Evolutionary conservation across 37 sponge, comb jelly and placozoan genomes (phyloP).

Genomic region (Ephydatia muelleri): DNA sequence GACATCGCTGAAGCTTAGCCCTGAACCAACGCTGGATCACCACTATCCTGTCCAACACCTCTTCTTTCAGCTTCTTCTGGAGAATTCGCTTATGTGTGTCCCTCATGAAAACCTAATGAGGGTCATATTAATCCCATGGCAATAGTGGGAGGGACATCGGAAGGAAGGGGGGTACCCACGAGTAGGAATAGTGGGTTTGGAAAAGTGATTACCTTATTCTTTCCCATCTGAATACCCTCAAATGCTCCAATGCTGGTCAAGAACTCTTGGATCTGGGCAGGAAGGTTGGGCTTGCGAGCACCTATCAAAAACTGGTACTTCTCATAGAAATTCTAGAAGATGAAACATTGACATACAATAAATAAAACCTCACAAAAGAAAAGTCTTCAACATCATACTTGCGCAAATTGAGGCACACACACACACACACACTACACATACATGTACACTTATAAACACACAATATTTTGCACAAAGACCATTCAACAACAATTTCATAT

Average conservation of each 20-base stretch:
- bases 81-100: slow-evolving; percentile 69
- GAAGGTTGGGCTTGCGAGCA: slow-evolving; percentile 22
- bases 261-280: slow-evolving; percentile 47
- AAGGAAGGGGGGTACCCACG: too few species aligned
- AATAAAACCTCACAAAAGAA: background rate
- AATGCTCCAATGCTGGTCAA: slow-evolving; percentile 34
- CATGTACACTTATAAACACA: background rate
- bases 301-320: slow-evolving; percentile 82
- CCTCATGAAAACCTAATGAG: slow-evolving; percentile 87
- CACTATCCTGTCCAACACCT: slow-evolving; percentile 76
- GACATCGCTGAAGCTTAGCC: slow-evolving; percentile 62
- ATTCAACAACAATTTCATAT: background rate
- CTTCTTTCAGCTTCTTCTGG: slow-evolving; percentile 70
- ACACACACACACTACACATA: too few species aligned
- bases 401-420: background rate
- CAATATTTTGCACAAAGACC: background rate
- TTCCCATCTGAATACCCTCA: slow-evolving; percentile 72
- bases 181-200: too few species aligned
- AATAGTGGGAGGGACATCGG: background rate
- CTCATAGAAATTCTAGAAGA: slow-evolving; percentile 76
- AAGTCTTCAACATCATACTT: too few species aligned
- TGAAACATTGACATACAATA: background rate
- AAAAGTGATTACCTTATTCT: too few species aligned
- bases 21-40: slow-evolving; percentile 84
- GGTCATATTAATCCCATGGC: background rate